Evolutionary conservation across 2,797 vertebrate genomes (phyloP).

Genomic region (Ctenochaetus hawaiiensis): DNA sequence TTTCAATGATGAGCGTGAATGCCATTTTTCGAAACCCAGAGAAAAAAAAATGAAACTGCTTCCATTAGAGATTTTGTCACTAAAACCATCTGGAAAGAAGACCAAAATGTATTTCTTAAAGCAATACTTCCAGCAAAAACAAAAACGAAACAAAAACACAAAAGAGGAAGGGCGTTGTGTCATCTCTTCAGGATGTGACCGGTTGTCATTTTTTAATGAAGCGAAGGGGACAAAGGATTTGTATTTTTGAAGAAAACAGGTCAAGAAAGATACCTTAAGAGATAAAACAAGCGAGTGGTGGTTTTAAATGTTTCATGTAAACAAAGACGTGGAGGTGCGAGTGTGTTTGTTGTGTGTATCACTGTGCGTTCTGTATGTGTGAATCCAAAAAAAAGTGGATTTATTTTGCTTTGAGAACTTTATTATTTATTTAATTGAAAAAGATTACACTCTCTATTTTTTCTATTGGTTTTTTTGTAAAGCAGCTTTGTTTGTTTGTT

Average conservation of each 20-base stretch:
- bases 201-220: constrained; percentile 34
- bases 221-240: constrained; percentile 52
- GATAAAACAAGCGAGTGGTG: constrained; percentile 19
- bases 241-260: constrained; percentile 65
- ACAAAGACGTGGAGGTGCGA: constrained; percentile 61
- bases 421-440: constrained; percentile 75
- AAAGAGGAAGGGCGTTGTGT: constrained; percentile 8
- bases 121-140: constrained; percentile 86
- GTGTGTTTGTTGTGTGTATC: constrained; percentile 47
- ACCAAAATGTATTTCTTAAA: constrained; percentile 84
- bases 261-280: constrained; percentile 33
- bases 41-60: constrained; percentile 23
- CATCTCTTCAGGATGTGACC: constrained; percentile 30
- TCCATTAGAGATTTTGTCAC: constrained; percentile 51
- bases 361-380: constrained; percentile 54
- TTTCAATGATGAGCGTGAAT: constrained; percentile 8
- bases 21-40: background rate
- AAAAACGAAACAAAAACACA: background rate
- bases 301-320: constrained; percentile 62
- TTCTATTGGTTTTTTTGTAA: constrained; percentile 72
- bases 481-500: constrained; percentile 49
- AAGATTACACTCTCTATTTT: constrained; percentile 76
- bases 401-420: constrained; percentile 61
- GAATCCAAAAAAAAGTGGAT: constrained; percentile 55
- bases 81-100: constrained; percentile 64